Base-by-base conservation (phyloP, 1,140 invertebrate species). In the Steinernema khuongi region DNA sequence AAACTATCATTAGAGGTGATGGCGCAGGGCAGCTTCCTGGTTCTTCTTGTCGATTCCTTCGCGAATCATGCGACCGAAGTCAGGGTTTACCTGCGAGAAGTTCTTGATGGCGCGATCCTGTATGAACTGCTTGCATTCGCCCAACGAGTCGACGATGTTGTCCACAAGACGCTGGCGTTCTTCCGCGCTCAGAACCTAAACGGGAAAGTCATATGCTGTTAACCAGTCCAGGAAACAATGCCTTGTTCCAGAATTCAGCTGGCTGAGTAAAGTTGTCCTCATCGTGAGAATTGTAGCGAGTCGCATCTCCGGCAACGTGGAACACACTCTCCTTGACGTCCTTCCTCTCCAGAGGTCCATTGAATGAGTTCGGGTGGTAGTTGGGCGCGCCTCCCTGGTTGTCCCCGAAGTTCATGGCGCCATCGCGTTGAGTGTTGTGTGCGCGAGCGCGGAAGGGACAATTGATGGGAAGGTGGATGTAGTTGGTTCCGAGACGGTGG, bases 341-440 rank as follows among this genome's bases (percentile, higher is more conserved):
- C 1, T 74, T 68, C 43, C 83, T 77, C 69, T 88, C 86, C 31
- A 88, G 85, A 0, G 93, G 93, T 0, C 94, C 94, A 74, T 87
- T 87, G 86, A 97, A 98, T 74, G 93, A 96, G 86, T 97, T 97
- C 0, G 96, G 96, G 88, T 90, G 95, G 85, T 97, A 97, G 86
- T 96, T 96, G 0, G 95, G 95, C 17, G 91, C 91, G 36, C 91
- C 91, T 44, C 79, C 77, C 76, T 87, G 86, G 77, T 87, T 87
- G 28, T 82, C 73, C 70, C 73, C 73, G 14, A 85, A 85, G 14
- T 88, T 86, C 88, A 90, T 90, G 11, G 89, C 88, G 0, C 95
- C 95, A 87, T 97, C 94, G 36, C 94, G 89, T 85, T 94, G 92
- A 85, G 92, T 94, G 85, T 96, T 95, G 4, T 86, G 85, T 7